Conservation (phyloP, 2,888 invertebrate genomes). For the Volucella zonaria region DNA sequence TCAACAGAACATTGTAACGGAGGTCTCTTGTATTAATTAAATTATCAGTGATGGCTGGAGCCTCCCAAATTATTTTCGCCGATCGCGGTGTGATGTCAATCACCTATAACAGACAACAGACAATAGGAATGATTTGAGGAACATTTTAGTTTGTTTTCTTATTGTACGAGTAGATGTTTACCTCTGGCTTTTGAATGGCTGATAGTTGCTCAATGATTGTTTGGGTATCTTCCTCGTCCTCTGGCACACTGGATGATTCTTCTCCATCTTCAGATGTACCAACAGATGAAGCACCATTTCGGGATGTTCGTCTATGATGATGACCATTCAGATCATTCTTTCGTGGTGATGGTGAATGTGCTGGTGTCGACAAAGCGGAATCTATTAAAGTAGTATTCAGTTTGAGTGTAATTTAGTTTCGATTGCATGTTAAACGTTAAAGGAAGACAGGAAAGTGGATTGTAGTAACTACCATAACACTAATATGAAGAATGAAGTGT, state of each 20-base stretch:
- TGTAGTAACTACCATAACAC: no score
- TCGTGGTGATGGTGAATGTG: constrained; percentile 86
- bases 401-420: background rate
- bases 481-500: no score
- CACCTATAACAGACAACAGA: constrained; percentile 84
- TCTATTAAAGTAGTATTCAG: constrained; percentile 75
- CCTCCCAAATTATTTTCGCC: constrained; percentile 93
- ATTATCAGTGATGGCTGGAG: constrained; percentile 83
- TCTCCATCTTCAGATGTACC: constrained; percentile 92
- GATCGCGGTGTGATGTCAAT: constrained; percentile 92
- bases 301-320: constrained; percentile 75
- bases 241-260: constrained; percentile 88
- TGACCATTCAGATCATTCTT: constrained; percentile 86
- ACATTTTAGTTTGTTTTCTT: constrained; percentile 16
- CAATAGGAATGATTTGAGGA: background rate
- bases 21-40: constrained; percentile 82
- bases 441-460: no score
- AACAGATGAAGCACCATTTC: constrained; percentile 83
- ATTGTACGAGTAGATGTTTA: constrained; percentile 77
- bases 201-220: constrained; percentile 89
- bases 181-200: constrained; percentile 89
- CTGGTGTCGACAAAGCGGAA: constrained; percentile 84
- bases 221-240: constrained; percentile 88
- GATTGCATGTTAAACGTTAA: background rate
- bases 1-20: constrained; percentile 91